Evolutionary conservation across 2,888 invertebrate genomes (phyloP).

Genomic region (Isoperla grammatica): DNA sequence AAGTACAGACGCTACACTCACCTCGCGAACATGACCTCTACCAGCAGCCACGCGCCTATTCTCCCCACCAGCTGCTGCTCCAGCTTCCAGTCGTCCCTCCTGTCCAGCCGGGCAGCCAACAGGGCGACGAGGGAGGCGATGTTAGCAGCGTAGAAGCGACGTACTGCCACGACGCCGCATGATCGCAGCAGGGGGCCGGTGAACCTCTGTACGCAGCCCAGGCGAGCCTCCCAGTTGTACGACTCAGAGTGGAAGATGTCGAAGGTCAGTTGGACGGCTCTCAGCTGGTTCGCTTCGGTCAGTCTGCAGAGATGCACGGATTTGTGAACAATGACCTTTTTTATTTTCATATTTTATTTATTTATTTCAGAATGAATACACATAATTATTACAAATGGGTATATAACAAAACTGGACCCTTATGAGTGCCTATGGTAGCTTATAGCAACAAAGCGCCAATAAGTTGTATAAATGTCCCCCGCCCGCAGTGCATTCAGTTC

Average conservation of each 20-base stretch:
- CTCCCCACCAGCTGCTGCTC: constrained; percentile 38
- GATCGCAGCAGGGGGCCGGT: constrained; percentile 39
- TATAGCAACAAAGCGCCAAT: no score
- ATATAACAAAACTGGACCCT: no score
- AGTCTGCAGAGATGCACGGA: constrained; percentile 18
- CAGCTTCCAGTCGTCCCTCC: constrained; percentile 5
- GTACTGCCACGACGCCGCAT: constrained; percentile 34
- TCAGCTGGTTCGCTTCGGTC: constrained; percentile 29
- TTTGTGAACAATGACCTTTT: no score
- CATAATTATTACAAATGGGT: no score
- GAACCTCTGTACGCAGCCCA: constrained; percentile 40
- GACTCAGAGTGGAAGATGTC: constrained; percentile 34
- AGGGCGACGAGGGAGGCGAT: constrained; percentile 36
- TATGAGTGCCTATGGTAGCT: no score
- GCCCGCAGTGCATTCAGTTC: no score
- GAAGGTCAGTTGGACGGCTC: constrained; percentile 37
- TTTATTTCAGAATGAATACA: no score
- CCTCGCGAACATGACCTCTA: constrained; percentile 41
- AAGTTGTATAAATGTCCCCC: no score
- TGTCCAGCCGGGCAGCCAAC: constrained; percentile 1
- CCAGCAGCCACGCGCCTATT: constrained; percentile 41
- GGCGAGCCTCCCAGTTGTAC: constrained; percentile 34
- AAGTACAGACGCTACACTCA: constrained; percentile 28
- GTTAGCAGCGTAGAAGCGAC: constrained; percentile 38
- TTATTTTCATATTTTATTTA: no score